phyloP scores from a whole-genome alignment of 1,140 invertebrate genomes.

The Pseudomyrmex sp. region DNA sequence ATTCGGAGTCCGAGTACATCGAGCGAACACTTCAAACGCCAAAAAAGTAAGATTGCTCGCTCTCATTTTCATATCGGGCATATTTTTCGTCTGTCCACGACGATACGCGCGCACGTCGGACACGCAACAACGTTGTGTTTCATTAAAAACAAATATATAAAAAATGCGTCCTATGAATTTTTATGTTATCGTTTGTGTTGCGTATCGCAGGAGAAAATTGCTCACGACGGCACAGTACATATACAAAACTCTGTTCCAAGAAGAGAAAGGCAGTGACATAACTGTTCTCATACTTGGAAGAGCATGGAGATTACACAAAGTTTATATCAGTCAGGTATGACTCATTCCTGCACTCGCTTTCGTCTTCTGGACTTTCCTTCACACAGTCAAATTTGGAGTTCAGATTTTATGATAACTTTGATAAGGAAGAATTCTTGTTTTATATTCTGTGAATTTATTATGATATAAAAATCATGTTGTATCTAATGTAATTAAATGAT shows the following conservation, averaged over 20 bases:
- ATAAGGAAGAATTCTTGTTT: too few species aligned
- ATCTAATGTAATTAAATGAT: background rate
- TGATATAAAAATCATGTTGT: background rate
- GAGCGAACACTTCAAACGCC: slow-evolving; percentile 83
- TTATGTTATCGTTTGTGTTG: background rate
- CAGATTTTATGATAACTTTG: slow-evolving; percentile 14
- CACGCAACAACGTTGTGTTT: too few species aligned
- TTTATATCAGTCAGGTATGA: slow-evolving; percentile 90
- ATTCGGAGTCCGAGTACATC: slow-evolving; percentile 82
- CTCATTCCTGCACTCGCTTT: background rate
- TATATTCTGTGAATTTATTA: too few species aligned
- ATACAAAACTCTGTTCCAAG: slow-evolving; percentile 91
- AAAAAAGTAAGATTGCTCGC: slow-evolving; percentile 76
- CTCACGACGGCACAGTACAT: slow-evolving; percentile 92
- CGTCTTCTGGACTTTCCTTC: too few species aligned
- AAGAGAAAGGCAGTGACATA: slow-evolving; percentile 92
- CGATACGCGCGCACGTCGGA: too few species aligned
- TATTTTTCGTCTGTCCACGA: background rate
- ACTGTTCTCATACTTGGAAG: slow-evolving; percentile 90
- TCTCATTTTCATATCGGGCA: background rate
- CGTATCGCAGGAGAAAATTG: slow-evolving; percentile 88
- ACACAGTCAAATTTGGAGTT: background rate
- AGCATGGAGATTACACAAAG: slow-evolving; percentile 92
- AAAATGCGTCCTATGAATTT: too few species aligned
- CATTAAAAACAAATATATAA: too few species aligned